Conservation (phyloP, 2,888 invertebrate genomes). For the Ceraclea dissimilis region DNA sequence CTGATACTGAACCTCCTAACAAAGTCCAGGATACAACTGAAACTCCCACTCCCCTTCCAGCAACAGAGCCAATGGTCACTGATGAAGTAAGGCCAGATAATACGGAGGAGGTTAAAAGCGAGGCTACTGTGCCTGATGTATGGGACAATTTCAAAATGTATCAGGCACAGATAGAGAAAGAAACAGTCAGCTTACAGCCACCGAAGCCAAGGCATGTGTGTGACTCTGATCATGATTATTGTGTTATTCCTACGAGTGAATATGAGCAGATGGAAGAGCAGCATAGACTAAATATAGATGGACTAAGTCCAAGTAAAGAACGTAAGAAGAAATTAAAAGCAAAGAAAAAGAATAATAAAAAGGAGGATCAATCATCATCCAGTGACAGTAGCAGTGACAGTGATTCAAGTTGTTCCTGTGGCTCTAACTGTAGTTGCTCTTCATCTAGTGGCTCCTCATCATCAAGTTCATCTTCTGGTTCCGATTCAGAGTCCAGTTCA, state of each 20-base stretch:
- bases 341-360: constrained; percentile 38
- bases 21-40: constrained; percentile 3
- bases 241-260: constrained; percentile 42
- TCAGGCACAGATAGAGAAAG: constrained; percentile 60
- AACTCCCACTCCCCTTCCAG: neutral
- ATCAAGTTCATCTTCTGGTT: constrained; percentile 48
- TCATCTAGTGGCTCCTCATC: constrained; percentile 63
- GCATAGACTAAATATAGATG: constrained; percentile 13
- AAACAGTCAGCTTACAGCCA: constrained; percentile 40
- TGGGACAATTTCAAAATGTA: constrained; percentile 74
- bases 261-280: constrained; percentile 30
- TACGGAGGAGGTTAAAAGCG: constrained; percentile 47
- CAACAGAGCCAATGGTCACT: constrained; percentile 6
- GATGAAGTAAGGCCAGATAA: constrained; percentile 29
- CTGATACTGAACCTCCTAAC: constrained; percentile 22
- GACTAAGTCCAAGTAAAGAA: constrained; percentile 28
- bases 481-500: constrained; percentile 44
- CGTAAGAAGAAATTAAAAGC: constrained; percentile 39
- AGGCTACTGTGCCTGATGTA: constrained; percentile 59
- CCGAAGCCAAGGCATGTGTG: constrained; percentile 50
- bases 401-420: constrained; percentile 73
- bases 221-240: constrained; percentile 72
- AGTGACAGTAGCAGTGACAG: constrained; percentile 72
- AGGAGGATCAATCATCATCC: constrained; percentile 53
- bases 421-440: constrained; percentile 76